Evolutionary conservation across 1,140 invertebrate genomes (phyloP).

Genomic region (Nilaparvata lugens): DNA sequence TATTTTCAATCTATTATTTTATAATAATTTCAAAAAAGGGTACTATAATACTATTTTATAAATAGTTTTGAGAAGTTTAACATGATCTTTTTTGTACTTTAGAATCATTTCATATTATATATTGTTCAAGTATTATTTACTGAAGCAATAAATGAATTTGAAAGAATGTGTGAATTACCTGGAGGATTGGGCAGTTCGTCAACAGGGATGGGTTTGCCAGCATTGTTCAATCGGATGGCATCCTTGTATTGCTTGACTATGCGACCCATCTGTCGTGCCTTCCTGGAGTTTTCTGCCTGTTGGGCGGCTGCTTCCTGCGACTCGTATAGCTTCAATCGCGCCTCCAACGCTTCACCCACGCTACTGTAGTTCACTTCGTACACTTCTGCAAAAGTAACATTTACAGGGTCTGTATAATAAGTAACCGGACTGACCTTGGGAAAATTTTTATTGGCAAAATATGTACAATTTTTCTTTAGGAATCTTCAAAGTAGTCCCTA

Average conservation of each 20-base stretch:
- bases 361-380: conserved; percentile 38
- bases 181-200: conserved; percentile 85
- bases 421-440: too few species aligned
- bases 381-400: conserved; percentile 8
- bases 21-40: too few species aligned
- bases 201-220: conserved; percentile 62
- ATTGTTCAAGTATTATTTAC: not conserved
- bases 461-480: too few species aligned
- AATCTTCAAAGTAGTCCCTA: too few species aligned
- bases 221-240: conserved; percentile 69
- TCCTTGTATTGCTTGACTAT: conserved; percentile 93
- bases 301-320: conserved; percentile 62
- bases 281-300: conserved; percentile 68
- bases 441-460: too few species aligned
- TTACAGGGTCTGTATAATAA: too few species aligned
- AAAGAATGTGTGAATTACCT: conserved; percentile 40
- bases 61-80: too few species aligned
- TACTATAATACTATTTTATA: too few species aligned
- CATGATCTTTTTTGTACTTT: too few species aligned
- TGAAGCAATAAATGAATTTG: not conserved
- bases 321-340: conserved; percentile 71
- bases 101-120: too few species aligned
- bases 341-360: conserved; percentile 70
- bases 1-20: too few species aligned
- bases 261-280: conserved; percentile 76